phyloP scores from a whole-genome alignment of 2,797 vertebrate genomes.

The Threskiornis aethiopicus region DNA sequence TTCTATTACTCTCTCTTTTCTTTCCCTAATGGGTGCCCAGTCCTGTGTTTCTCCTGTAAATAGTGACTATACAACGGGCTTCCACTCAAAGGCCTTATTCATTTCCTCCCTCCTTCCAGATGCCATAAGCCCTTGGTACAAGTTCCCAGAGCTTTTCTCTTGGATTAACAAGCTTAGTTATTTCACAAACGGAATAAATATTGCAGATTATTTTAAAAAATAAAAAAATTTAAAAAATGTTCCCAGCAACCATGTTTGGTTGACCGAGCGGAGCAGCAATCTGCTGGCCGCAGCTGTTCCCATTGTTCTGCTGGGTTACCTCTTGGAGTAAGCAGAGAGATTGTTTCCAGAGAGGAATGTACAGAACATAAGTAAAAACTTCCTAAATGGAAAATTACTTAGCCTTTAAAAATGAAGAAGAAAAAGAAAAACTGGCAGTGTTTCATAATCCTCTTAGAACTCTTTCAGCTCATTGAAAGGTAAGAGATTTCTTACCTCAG shows the following conservation, averaged over 20 bases:
- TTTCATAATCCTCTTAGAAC: slow-evolving; percentile 27
- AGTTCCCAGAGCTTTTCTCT: neutral
- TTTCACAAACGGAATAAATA: neutral
- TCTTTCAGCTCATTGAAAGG: neutral
- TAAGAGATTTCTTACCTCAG: slow-evolving; percentile 16
- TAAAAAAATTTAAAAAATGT: neutral
- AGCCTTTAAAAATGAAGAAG: neutral
- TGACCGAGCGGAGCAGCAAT: neutral
- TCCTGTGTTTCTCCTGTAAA: neutral
- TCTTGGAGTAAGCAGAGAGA: neutral
- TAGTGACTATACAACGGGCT: neutral
- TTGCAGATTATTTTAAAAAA: neutral
- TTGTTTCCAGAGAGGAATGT: neutral
- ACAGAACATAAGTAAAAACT: neutral
- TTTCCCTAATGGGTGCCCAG: neutral
- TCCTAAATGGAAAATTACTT: slow-evolving; percentile 20
- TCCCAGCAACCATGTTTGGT: neutral
- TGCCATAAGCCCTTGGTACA: neutral
- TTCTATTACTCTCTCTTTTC: neutral
- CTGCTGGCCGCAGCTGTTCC: neutral
- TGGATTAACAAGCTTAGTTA: neutral
- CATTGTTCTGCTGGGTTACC: neutral
- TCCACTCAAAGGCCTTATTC: neutral
- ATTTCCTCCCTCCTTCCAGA: neutral
- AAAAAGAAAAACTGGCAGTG: neutral